Conservation (phyloP, 2,888 invertebrate species). For the Tenthredo notha region DNA sequence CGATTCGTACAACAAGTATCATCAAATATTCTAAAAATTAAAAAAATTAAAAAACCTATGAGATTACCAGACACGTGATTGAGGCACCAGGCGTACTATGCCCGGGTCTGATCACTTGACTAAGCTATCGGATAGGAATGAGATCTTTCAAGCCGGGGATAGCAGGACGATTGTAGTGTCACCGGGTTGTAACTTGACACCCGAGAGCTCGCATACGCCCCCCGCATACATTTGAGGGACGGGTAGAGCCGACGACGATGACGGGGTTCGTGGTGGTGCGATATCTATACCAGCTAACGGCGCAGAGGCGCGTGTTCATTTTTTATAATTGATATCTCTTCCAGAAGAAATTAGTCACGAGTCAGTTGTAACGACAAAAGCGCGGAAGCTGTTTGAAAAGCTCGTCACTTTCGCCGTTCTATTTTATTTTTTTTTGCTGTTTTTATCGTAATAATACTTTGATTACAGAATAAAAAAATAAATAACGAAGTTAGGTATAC, state of each 20-base stretch:
- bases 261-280: conserved; percentile 6
- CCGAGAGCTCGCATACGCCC: conserved; percentile 70
- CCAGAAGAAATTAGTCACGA: conserved; percentile 68
- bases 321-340: conserved; percentile 42
- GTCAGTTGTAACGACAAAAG: conserved; percentile 65
- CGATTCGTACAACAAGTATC: not conserved
- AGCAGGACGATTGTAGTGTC: conserved; percentile 71
- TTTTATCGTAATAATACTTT: not conserved
- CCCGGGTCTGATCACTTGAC: conserved; percentile 46
- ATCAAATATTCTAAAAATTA: not conserved
- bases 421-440: not conserved
- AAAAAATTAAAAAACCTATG: not conserved
- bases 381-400: conserved; percentile 53
- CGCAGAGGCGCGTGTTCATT: conserved; percentile 34
- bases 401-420: not conserved
- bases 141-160: conserved; percentile 57
- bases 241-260: conserved; percentile 1
- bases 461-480: not conserved
- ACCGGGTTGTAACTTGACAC: conserved; percentile 73
- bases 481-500: not conserved
- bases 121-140: conserved; percentile 42
- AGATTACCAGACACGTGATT: not conserved
- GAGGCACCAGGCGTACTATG: not conserved
- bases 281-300: conserved; percentile 9
- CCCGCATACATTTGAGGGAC: conserved; percentile 66